These are phyloP conservation scores for Cottoperca gobio DNA, from an alignment of 2,797 vertebrate genomes.

Conservation along the genomic window DNA sequence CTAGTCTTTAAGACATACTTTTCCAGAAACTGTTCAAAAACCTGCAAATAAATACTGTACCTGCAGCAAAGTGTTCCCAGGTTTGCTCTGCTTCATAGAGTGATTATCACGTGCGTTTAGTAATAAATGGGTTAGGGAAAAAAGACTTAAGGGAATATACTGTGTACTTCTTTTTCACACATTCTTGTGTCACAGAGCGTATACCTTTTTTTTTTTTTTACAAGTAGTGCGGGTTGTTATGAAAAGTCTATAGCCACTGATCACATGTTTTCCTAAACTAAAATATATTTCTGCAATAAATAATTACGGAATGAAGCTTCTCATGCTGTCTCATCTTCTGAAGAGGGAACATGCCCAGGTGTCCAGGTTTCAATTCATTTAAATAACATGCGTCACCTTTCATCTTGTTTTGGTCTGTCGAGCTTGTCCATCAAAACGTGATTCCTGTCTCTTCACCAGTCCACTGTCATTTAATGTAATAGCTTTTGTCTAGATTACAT, in stretches of 20 bases:
- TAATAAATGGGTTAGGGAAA: conserved; percentile 33
- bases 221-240: neutral
- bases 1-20: conserved; percentile 10
- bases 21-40: neutral
- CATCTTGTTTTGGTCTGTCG: neutral
- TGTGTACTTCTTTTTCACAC: conserved; percentile 3
- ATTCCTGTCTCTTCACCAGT: neutral
- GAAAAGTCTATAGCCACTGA: neutral
- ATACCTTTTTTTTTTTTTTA: conserved; percentile 12
- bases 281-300: conserved; percentile 45
- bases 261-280: conserved; percentile 1
- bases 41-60: conserved; percentile 28
- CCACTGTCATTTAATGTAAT: neutral
- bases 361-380: neutral
- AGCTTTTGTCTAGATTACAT: neutral
- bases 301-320: neutral
- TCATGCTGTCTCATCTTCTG: neutral
- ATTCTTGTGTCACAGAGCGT: neutral
- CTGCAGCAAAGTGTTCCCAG: neutral
- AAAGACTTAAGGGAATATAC: neutral
- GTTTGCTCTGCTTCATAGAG: neutral
- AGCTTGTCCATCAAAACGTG: neutral
- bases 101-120: neutral
- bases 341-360: neutral
- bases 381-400: neutral